A percentile compares a stretch with the other conserved stretches of the same genome.
Evolutionary conservation across 1,140 invertebrate species (phyloP).

Genomic region (Agraylea sexmaculata): DNA sequence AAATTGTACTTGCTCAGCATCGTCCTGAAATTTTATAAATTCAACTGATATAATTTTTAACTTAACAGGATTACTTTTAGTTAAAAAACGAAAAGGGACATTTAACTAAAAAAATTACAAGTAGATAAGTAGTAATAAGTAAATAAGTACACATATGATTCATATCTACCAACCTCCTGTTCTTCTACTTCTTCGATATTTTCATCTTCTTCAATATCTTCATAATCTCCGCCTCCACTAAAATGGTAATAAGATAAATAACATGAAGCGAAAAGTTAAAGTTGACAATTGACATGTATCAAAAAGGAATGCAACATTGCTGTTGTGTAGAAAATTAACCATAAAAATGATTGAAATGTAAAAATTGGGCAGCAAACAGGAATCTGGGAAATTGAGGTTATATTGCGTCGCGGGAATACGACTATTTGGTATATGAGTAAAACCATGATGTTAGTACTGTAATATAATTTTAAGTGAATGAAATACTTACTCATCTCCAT

Average conservation of each 20-base stretch:
- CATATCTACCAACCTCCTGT: conserved; percentile 33
- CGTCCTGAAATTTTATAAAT: conserved; percentile 40
- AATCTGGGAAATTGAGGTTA: too few species aligned
- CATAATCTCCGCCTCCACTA: conserved; percentile 64
- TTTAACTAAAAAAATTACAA: neutral
- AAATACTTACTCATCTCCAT: conserved; percentile 56
- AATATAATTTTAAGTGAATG: too few species aligned
- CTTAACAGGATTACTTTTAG: conserved; percentile 11
- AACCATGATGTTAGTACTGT: too few species aligned
- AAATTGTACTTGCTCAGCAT: conserved; percentile 57
- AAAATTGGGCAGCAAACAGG: too few species aligned
- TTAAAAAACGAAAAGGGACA: neutral
- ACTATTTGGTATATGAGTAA: too few species aligned
- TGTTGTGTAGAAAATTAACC: too few species aligned
- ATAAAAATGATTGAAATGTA: too few species aligned
- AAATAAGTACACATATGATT: neutral
- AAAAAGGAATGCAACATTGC: too few species aligned
- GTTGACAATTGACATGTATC: too few species aligned
- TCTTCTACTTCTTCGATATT: conserved; percentile 62
- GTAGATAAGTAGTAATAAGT: neutral
- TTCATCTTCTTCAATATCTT: conserved; percentile 70
- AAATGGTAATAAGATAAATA: conserved; percentile 19
- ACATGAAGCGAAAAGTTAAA: conserved; percentile 5
- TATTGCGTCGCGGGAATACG: too few species aligned
- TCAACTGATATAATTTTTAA: conserved; percentile 12